Percentiles rank a stretch among this genome's conserved stretches.
Conservation (phyloP, 2,113 vertebrate genomes). For the Ceyx margarethae region DNA sequence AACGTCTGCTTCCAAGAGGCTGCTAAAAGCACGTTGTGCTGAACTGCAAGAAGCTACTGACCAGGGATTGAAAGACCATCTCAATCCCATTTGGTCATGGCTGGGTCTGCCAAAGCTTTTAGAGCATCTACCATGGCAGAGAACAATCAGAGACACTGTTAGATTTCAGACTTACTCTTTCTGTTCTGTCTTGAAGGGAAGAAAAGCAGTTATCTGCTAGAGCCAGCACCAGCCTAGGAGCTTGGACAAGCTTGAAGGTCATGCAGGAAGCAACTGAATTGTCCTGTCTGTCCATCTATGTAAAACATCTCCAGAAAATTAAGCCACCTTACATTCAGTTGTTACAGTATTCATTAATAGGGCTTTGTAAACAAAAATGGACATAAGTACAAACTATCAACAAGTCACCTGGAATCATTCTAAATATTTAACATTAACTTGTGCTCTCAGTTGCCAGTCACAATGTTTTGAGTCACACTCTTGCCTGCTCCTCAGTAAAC, state of each 20-base stretch:
- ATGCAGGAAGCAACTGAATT: not conserved
- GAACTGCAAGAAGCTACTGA: conserved; percentile 36
- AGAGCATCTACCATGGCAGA: not conserved
- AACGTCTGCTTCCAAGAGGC: conserved; percentile 25
- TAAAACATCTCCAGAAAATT: not conserved
- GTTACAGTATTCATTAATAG: not conserved
- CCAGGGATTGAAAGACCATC: conserved; percentile 10
- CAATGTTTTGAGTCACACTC: not conserved
- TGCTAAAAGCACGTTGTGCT: not conserved
- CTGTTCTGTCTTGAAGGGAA: not conserved
- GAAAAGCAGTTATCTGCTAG: not conserved
- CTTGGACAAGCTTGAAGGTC: not conserved
- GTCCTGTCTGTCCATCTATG: not conserved
- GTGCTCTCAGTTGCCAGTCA: not conserved
- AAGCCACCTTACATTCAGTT: not conserved
- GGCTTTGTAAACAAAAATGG: not conserved
- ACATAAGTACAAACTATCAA: not conserved
- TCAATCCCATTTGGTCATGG: conserved; percentile 16
- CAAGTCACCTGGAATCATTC: not conserved
- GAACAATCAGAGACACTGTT: conserved; percentile 27
- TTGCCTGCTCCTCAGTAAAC: not conserved
- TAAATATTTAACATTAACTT: not conserved
- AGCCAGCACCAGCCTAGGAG: not conserved
- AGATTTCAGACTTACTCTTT: conserved; percentile 7
- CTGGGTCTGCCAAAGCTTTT: conserved; percentile 25